Base-by-base conservation (phyloP, 92 coral and sea anemone genomes). In the Porites divaricata region DNA sequence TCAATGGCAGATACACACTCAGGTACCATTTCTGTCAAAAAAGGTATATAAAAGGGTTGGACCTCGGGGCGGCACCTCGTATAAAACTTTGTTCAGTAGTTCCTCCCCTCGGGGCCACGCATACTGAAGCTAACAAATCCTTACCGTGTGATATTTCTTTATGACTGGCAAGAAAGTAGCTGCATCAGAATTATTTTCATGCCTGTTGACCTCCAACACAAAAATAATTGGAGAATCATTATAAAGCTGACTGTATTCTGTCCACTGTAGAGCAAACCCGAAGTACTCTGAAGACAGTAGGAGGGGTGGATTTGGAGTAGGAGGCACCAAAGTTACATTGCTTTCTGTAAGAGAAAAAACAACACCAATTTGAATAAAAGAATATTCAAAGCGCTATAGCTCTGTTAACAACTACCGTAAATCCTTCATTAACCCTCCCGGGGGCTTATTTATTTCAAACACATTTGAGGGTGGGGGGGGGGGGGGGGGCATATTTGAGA, bases 121-220 rank as follows among this genome's bases (percentile, higher is more conserved):
- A 35, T 35, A 35, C 45, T 35, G 16, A 54, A 0, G 5, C 59
- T 1, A 15, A 54, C 12, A 25, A 8, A 48, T 5, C 17, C 83
- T 81, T 85, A 91, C 95, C 85, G 50, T 14, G 71, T 88, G 95
- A 61, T 85, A 91, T 59, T 74, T 80, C 61, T 81, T 45, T 61
- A 88, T 52, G 16, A 58, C 20, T 28, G 95, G 95, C 17, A 91
- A 22, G 16, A 91, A 81, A 14, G 81, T 25, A n/a, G 83, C 53
- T 15, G 92, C 90, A 61, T 91, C 90, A n/a, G 68, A 45, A 62
- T 21, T 81, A 57, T 74, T 83, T 41, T 45, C 57, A 21, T 85
- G 80, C 66, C 95, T 85, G 2, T 61, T 81, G 16, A 91, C 83
- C 58, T 91, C 95, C 71, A 88, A 70, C 7, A 91, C 77, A 48